phyloP scores from a whole-genome alignment of 2,113 vertebrate species.

The Cyphomyrus plagiostoma region DNA sequence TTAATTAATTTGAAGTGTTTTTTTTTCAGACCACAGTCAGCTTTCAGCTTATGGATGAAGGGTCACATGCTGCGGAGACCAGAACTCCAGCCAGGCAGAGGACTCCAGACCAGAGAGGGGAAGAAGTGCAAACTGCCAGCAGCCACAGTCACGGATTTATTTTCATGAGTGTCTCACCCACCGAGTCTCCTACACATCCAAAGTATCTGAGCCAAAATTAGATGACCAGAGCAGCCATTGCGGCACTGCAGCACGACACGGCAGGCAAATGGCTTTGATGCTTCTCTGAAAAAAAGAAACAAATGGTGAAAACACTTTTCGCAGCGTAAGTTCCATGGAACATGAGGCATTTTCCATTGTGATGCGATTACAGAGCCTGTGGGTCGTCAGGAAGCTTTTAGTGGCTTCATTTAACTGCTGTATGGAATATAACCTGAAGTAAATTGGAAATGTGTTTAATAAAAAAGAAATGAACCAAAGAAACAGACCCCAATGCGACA shows the following conservation, averaged over 20 bases:
- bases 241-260: neutral
- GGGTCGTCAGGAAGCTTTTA: conserved; percentile 52
- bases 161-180: neutral
- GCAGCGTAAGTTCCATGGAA: conserved; percentile 47
- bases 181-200: neutral
- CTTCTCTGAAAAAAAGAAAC: neutral
- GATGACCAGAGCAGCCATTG: neutral
- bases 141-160: neutral
- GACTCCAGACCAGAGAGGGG: neutral
- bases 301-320: conserved; percentile 39
- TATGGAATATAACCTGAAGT: conserved; percentile 46
- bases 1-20: neutral
- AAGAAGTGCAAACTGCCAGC: neutral
- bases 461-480: neutral
- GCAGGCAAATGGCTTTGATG: neutral
- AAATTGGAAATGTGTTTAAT: conserved; percentile 2
- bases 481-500: neutral
- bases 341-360: conserved; percentile 45
- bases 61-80: neutral
- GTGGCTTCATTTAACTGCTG: conserved; percentile 60
- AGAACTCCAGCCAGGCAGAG: neutral
- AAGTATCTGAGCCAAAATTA: neutral
- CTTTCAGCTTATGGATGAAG: neutral
- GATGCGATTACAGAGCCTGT: conserved; percentile 54
- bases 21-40: neutral